Base-by-base conservation (phyloP, 1,140 invertebrate genomes). In the Drosophila kanapiae region DNA sequence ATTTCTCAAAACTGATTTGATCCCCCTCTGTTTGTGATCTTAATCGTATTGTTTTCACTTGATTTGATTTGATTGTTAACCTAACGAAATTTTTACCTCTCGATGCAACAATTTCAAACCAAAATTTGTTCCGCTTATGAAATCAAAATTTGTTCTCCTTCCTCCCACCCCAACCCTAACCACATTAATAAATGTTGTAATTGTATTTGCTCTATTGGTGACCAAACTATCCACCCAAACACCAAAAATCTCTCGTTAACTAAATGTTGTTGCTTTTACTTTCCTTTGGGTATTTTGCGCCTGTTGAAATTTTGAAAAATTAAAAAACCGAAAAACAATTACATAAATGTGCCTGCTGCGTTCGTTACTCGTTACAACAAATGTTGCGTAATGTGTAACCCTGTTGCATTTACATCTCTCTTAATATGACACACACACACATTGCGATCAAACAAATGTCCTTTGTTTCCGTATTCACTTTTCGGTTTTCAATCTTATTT, bases 111-210 rank as follows among this genome's bases (percentile, higher is more conserved):
- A 68, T 68, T 76, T 45, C 53, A 64, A 57, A 58, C 45, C 45
- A 76, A 56, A 61, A 62, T 80, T 80, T 72, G 72, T 56, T 70
- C 64, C 77, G 48, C 69, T 59, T 71, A 71, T 33, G 63, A 74
- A 69, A 70, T 54, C 56, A 48, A 75, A 83, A 86, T 70, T 79
- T 64, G 48, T 76, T 64, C 62, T 61, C 60, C 72, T 61, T 53
- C 38, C 47, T 48, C 65, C 76, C 71, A 75, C 70, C 69, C 57
- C 49, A 18, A 47, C 35, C 61, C 75, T 76, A 54, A 76, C 75
- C 83, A 83, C 83, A 78, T 84, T 84, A 88, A 87, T 87, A 80
- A 87, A 87, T 87, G 83, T 87, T 87, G 83, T 87, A 87, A 80
- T 70, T 88, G 83, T 87, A 87, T 68, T 88, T 87, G 83, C 83